Evolutionary conservation across 2,888 invertebrate genomes (phyloP).

Genomic region (Dynastes grantii): DNA sequence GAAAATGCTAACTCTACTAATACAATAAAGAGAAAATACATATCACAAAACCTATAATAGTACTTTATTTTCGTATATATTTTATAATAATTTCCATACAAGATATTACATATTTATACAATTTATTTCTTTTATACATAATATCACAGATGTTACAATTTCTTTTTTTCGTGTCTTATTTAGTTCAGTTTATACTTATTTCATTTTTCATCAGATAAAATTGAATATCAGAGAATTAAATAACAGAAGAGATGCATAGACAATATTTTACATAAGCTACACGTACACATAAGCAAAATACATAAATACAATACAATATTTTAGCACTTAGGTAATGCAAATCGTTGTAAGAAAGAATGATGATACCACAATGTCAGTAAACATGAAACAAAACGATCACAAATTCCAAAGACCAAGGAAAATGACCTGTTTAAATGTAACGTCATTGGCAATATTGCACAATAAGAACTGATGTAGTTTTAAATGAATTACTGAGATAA

Average conservation of each 20-base stretch:
- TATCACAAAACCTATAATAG: slow-evolving; percentile 23
- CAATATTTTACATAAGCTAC: background rate
- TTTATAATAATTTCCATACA: slow-evolving; percentile 39
- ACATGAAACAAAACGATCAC: background rate
- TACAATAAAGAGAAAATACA: background rate
- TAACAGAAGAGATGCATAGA: background rate
- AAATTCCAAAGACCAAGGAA: background rate
- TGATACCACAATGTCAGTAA: background rate
- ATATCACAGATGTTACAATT: slow-evolving; percentile 45
- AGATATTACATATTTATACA: slow-evolving; percentile 47
- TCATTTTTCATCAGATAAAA: background rate
- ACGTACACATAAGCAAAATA: background rate
- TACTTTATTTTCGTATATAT: slow-evolving; percentile 35
- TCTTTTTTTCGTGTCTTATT: background rate
- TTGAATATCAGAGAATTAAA: background rate
- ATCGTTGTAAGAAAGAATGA: background rate
- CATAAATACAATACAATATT: slow-evolving; percentile 9
- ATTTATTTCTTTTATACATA: slow-evolving; percentile 16
- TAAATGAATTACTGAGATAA: too few species aligned
- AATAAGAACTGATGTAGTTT: too few species aligned
- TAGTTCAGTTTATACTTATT: slow-evolving; percentile 20
- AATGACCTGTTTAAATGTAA: background rate
- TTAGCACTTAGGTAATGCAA: background rate
- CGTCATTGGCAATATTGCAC: too few species aligned
- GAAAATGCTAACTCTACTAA: too few species aligned